phyloP scores from a whole-genome alignment of 2,113 vertebrate species.

The Anthoscopus minutus region DNA sequence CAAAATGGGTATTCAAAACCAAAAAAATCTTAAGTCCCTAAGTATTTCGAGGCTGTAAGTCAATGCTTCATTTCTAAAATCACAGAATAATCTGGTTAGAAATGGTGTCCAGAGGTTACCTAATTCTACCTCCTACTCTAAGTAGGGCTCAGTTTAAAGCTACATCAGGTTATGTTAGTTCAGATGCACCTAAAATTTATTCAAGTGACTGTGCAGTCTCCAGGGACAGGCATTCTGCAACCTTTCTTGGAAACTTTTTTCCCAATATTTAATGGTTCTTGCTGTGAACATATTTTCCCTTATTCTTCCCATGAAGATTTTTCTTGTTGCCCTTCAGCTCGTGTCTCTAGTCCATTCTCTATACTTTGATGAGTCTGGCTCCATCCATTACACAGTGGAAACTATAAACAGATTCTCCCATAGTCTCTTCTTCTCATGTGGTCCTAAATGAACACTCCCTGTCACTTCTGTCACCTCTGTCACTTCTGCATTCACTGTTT shows the following conservation, averaged over 20 bases:
- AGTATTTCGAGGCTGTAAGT: background rate
- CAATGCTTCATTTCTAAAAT: background rate
- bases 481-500: background rate
- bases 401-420: background rate
- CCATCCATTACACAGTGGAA: background rate
- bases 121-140: background rate
- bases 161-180: background rate
- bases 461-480: background rate
- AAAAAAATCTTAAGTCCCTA: background rate
- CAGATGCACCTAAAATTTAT: background rate
- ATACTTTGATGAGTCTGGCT: background rate
- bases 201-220: background rate
- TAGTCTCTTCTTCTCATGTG: background rate
- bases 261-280: background rate
- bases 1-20: background rate
- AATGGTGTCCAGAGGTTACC: background rate
- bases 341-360: background rate
- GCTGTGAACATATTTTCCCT: background rate
- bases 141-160: background rate
- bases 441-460: background rate
- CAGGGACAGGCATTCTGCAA: background rate
- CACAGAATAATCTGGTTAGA: background rate
- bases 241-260: background rate
- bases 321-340: background rate
- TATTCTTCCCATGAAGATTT: background rate